Percentiles rank a stretch among this genome's conserved stretches.
These are phyloP conservation scores for Cephus rjabovi DNA, from an alignment of 2,888 invertebrate species.

Conservation along the genomic window DNA sequence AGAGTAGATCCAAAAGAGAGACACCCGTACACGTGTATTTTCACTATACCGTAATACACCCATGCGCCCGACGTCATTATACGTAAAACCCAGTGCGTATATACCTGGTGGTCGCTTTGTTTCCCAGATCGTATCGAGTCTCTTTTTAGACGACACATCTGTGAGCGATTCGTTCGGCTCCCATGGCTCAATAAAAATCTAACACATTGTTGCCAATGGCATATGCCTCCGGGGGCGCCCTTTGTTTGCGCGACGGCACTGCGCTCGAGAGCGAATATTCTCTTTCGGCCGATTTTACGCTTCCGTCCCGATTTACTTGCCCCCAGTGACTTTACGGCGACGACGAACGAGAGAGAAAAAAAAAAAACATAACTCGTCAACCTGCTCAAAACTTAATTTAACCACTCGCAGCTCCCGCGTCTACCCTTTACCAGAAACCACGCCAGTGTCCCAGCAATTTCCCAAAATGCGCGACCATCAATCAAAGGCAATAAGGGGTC, in stretches of 20 bases:
- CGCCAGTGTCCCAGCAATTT: not conserved
- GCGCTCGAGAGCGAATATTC: not conserved
- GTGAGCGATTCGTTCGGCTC: conserved; percentile 46
- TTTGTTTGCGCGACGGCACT: not conserved
- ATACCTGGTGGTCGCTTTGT: conserved; percentile 55
- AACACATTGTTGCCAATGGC: conserved; percentile 51
- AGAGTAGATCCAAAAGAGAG: not conserved
- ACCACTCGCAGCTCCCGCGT: too few species aligned
- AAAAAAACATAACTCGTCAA: not conserved
- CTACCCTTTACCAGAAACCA: not conserved
- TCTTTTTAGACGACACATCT: conserved; percentile 51
- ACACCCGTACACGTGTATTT: not conserved
- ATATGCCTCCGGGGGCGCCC: conserved; percentile 33
- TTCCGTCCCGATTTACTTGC: not conserved
- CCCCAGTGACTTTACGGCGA: conserved; percentile 22
- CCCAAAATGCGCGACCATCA: not conserved
- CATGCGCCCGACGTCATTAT: conserved; percentile 40
- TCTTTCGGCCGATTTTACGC: not conserved
- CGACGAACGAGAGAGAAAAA: not conserved
- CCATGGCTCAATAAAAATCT: conserved; percentile 41
- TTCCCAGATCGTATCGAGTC: conserved; percentile 55
- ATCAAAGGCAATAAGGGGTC: not conserved
- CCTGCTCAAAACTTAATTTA: too few species aligned
- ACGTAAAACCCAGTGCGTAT: conserved; percentile 18
- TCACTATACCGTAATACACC: conserved; percentile 6